Conservation (phyloP, 2,113 vertebrate species). For the Tupaia tana region DNA sequence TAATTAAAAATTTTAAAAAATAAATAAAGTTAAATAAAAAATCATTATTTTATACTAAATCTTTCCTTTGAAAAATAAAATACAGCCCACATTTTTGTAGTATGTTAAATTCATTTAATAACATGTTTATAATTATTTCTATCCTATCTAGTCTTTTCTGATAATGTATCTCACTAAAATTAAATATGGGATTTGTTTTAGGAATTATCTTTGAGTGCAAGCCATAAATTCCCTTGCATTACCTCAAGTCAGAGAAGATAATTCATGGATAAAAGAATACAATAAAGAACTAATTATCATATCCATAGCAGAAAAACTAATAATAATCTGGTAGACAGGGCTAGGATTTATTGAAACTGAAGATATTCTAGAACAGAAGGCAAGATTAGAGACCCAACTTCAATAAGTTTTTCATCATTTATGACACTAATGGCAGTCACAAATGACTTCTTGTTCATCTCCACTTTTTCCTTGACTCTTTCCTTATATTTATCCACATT, state of each 20-base stretch:
- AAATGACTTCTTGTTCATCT: not conserved
- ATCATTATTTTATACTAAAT: not conserved
- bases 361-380: not conserved
- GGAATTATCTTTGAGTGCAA: not conserved
- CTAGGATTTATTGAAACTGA: not conserved
- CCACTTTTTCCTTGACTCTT: not conserved
- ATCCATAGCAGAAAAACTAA: not conserved
- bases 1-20: too few species aligned
- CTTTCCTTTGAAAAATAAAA: slow-evolving; percentile 8
- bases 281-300: not conserved
- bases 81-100: not conserved
- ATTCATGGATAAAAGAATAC: not conserved
- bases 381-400: not conserved
- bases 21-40: not conserved
- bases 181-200: not conserved
- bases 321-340: not conserved
- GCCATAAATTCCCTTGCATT: not conserved
- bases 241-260: not conserved
- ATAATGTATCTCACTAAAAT: not conserved
- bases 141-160: not conserved
- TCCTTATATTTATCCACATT: not conserved
- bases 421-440: not conserved
- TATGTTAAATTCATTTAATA: not conserved
- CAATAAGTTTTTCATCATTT: fast-evolving
- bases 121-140: not conserved